A percentile compares a stretch with the other conserved stretches of the same genome.
Evolutionary conservation across 2,888 invertebrate genomes (phyloP).

Genomic region (Chymomyza fuscimana): DNA sequence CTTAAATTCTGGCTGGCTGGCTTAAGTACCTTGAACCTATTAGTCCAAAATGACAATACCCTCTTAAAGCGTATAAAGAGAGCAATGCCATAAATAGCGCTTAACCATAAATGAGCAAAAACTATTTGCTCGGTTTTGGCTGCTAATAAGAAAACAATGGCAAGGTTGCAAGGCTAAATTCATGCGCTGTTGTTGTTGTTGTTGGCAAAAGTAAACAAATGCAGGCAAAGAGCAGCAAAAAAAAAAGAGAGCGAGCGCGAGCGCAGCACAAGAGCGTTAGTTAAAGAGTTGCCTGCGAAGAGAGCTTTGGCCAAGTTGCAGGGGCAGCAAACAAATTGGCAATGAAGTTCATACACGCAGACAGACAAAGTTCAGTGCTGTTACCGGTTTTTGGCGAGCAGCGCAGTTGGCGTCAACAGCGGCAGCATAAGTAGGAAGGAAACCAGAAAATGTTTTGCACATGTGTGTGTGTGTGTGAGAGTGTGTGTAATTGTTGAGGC

Average conservation of each 20-base stretch:
- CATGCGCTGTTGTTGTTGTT: neutral
- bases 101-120: neutral
- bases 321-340: neutral
- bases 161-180: neutral
- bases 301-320: neutral
- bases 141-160: neutral
- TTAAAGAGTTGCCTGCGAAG: neutral
- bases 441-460: slow-evolving; percentile 54
- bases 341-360: neutral
- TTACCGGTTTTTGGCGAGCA: slow-evolving; percentile 54
- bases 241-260: too few species aligned
- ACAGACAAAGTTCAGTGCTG: slow-evolving; percentile 34
- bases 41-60: too few species aligned
- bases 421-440: slow-evolving; percentile 68
- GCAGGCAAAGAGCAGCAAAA: slow-evolving; percentile 24
- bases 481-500: slow-evolving; percentile 74
- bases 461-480: slow-evolving; percentile 37
- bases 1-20: too few species aligned
- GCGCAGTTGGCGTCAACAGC: slow-evolving; percentile 13
- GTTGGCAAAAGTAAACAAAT: slow-evolving; percentile 51
- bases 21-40: too few species aligned
- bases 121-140: neutral
- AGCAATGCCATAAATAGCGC: neutral
- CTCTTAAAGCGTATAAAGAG: slow-evolving; percentile 21
- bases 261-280: slow-evolving; percentile 15